A percentile compares a stretch with the other conserved stretches of the same genome.
phyloP scores from a whole-genome alignment of 1,140 invertebrate genomes.

The Drosophila melanica region DNA sequence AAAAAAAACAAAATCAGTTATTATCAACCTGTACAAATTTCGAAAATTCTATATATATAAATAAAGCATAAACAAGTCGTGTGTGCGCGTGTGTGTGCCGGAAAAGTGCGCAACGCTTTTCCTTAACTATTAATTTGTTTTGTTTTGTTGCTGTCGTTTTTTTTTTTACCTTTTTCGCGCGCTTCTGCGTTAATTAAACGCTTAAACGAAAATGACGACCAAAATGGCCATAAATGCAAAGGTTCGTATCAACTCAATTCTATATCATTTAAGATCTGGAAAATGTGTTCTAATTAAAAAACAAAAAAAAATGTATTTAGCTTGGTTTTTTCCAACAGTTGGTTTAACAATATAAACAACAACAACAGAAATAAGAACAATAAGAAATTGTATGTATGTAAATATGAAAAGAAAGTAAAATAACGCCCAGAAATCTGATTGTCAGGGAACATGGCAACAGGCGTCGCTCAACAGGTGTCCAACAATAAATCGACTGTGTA shows the following conservation, averaged over 20 bases:
- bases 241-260: conserved; percentile 57
- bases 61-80: conserved; percentile 8
- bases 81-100: conserved; percentile 16
- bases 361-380: too few relatives aligned
- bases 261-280: not conserved
- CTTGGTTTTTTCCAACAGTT: too few relatives aligned
- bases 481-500: too few relatives aligned
- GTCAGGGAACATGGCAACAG: too few relatives aligned
- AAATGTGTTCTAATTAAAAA: too few relatives aligned
- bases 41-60: conserved; percentile 1
- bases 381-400: too few relatives aligned
- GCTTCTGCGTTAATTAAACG: conserved; percentile 1
- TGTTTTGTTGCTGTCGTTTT: conserved; percentile 20
- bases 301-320: too few relatives aligned
- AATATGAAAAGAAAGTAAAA: too few relatives aligned
- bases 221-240: conserved; percentile 82
- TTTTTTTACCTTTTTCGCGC: conserved; percentile 5
- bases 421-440: too few relatives aligned
- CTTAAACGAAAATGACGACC: conserved; percentile 62
- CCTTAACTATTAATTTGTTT: conserved; percentile 11
- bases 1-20: conserved; percentile 21
- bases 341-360: too few relatives aligned
- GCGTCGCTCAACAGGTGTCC: too few relatives aligned
- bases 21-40: not conserved
- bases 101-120: conserved; percentile 49